Percentiles rank a stretch among this genome's conserved stretches.
Evolutionary conservation across 2,113 vertebrate genomes (phyloP).

Genomic region (Coreoperca whiteheadi): DNA sequence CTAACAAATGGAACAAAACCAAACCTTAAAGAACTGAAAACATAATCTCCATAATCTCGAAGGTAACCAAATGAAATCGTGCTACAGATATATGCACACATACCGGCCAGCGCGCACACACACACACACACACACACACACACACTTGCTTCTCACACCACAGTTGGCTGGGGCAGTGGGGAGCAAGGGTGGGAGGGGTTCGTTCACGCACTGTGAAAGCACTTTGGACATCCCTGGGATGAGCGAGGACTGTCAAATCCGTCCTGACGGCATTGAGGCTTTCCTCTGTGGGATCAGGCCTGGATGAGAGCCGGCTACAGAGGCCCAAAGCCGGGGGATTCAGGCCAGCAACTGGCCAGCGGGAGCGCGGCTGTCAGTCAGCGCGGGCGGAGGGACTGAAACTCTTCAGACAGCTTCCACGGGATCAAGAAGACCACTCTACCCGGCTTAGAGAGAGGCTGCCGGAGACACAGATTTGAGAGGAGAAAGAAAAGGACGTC

Average conservation of each 20-base stretch:
- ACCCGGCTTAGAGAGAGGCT: slow-evolving; percentile 53
- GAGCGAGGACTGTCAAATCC: slow-evolving; percentile 71
- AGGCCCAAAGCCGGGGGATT: slow-evolving; percentile 71
- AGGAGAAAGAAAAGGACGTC: slow-evolving; percentile 37
- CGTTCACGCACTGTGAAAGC: slow-evolving; percentile 65
- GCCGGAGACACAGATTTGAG: slow-evolving; percentile 48
- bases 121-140: slow-evolving; percentile 9
- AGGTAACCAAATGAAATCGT: neutral
- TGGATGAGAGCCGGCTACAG: slow-evolving; percentile 65
- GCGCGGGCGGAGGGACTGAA: slow-evolving; percentile 35
- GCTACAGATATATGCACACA: neutral
- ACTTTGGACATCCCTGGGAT: slow-evolving; percentile 70
- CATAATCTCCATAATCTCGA: neutral
- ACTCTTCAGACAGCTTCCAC: slow-evolving; percentile 68
- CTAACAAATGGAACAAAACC: neutral
- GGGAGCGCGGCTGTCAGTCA: slow-evolving; percentile 63
- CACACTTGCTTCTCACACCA: slow-evolving; percentile 23
- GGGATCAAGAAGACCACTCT: slow-evolving; percentile 70
- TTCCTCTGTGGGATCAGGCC: slow-evolving; percentile 73
- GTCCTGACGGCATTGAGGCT: slow-evolving; percentile 51
- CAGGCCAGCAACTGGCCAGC: slow-evolving; percentile 56
- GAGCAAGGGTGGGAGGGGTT: slow-evolving; percentile 7
- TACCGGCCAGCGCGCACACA: neutral
- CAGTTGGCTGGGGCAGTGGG: neutral
- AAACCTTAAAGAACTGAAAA: neutral